Conservation (phyloP, 2,113 vertebrate species). For the Megaleporinus macrocephalus region DNA sequence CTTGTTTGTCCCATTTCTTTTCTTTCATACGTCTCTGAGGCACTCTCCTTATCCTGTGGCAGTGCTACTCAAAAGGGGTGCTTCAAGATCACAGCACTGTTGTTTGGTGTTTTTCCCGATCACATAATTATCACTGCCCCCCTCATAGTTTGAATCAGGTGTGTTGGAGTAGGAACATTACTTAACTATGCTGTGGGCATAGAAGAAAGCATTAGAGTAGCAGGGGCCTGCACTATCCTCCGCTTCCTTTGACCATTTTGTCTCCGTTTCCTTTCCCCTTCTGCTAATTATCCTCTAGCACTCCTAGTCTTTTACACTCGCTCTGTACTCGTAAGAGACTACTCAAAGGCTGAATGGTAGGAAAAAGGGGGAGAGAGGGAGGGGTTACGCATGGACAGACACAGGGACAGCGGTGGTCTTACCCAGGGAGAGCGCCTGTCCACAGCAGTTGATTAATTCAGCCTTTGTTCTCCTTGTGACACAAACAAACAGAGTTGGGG, state of each 20-base stretch:
- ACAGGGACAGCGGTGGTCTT: background rate
- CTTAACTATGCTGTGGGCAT: background rate
- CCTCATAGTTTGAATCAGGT: background rate
- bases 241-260: background rate
- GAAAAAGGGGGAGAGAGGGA: slow-evolving; percentile 1
- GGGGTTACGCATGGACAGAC: slow-evolving; percentile 29
- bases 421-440: slow-evolving; percentile 51
- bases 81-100: background rate
- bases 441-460: slow-evolving; percentile 71
- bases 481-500: slow-evolving; percentile 61
- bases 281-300: slow-evolving; percentile 32
- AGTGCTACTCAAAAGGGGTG: background rate
- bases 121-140: background rate
- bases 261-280: slow-evolving; percentile 39
- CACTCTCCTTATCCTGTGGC: background rate
- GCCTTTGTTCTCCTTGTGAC: slow-evolving; percentile 65
- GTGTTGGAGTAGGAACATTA: background rate
- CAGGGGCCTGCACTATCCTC: slow-evolving; percentile 7
- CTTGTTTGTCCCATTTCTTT: background rate
- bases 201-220: slow-evolving; percentile 8
- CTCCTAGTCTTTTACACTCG: slow-evolving; percentile 10
- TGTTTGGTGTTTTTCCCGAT: background rate
- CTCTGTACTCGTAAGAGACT: slow-evolving; percentile 15
- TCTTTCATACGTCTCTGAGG: slow-evolving; percentile 14
- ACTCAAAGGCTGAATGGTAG: slow-evolving; percentile 17